Base-by-base conservation (phyloP, 2,888 invertebrate genomes). In the Ariolimax columbianus region DNA sequence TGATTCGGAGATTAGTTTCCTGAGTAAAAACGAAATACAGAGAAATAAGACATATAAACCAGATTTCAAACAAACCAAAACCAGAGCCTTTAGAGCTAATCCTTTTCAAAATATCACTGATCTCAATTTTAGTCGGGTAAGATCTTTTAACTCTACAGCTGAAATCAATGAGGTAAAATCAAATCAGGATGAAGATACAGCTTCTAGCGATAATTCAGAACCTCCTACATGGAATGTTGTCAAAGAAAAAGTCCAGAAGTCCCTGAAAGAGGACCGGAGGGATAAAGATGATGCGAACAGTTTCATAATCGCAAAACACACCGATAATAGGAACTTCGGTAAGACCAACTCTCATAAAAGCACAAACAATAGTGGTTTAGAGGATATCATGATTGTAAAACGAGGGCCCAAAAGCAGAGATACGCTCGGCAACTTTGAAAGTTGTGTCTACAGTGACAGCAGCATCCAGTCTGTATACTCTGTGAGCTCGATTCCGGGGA, bases 71-170 rank as follows among this genome's bases (percentile, higher is more conserved):
- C 75, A 33, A 40, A n/a, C 11, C 9, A 63, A 59, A 6, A 9
- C 36, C 2, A n/a, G n/a, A n/a, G 7, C 59, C 23, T 38, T 33
- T n/a, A n/a, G 11, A 2, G 14, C 26, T 38, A n/a, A 14, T 17
- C 6, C 19, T 59, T 59, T 59, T 38, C 7, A 38, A 38, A 19
- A 40, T 2, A 38, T 38, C 63, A 23, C 66, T 17, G 66, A 79
- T 33, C 40, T 47, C 40, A 79, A 79, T 40, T 79, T 79, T 38
- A 79, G 79, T 43, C 79, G 79, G 17, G 79, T 33, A 17, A 47
- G 68, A 11, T 59, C 63, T 6, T 78, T 63, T 0, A 14, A 59
- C 4, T 63, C 77, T n/a, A n/a, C 26, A 51, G 17, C 23, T 30
- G 51, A 75, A 23, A 17, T 14, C 4, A 75, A 51, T 51, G 30